Evolutionary conservation across 2,888 invertebrate genomes (phyloP).

Genomic region (Tineola bisselliella): DNA sequence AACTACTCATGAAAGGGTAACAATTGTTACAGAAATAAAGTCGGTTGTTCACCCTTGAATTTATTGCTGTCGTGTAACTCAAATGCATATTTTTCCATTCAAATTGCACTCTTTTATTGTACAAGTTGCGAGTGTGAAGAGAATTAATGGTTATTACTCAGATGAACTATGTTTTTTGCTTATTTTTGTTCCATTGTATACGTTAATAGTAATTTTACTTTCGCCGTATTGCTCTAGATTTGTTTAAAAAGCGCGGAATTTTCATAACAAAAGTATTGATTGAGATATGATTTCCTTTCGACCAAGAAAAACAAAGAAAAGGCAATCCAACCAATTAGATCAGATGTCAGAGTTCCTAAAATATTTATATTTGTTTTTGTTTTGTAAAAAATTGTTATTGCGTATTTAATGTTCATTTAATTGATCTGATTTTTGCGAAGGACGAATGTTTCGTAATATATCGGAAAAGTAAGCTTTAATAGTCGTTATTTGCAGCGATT

Average conservation of each 20-base stretch:
- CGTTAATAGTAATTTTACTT: background rate
- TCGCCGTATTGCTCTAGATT: background rate
- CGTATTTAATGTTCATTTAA: too few relatives aligned
- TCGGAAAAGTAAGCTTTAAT: too few relatives aligned
- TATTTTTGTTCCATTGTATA: background rate
- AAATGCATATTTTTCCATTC: background rate
- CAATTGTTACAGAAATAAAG: background rate
- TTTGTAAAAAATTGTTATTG: too few relatives aligned
- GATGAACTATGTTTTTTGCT: background rate
- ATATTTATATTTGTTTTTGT: too few relatives aligned
- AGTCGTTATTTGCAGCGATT: too few relatives aligned
- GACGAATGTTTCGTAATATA: too few relatives aligned
- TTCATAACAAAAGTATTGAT: background rate
- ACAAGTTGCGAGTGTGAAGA: slow-evolving; percentile 2
- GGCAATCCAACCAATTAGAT: too few relatives aligned
- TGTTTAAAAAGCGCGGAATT: background rate
- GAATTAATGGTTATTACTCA: slow-evolving; percentile 7
- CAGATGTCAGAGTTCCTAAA: too few relatives aligned
- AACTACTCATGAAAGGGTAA: too few relatives aligned
- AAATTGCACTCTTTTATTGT: slow-evolving; percentile 11
- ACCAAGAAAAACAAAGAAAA: too few relatives aligned
- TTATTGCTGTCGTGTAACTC: slow-evolving; percentile 9
- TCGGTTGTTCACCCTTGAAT: background rate
- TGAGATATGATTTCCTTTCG: background rate
- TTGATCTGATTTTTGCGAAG: too few relatives aligned